These are phyloP conservation scores for Willisornis vidua DNA, from an alignment of 2,113 vertebrate genomes.

Conservation along the genomic window DNA sequence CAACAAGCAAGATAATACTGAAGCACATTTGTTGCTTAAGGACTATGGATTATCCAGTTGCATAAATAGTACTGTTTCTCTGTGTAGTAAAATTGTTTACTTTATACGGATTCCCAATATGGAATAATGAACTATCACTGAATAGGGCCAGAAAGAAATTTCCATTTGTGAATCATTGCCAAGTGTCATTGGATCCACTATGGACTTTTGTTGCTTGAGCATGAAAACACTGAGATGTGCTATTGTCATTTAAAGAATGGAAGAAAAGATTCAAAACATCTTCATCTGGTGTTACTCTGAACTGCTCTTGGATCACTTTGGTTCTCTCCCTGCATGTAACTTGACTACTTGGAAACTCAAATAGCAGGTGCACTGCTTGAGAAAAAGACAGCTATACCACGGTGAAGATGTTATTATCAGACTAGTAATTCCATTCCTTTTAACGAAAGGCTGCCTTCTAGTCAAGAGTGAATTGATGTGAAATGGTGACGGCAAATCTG, in stretches of 20 bases:
- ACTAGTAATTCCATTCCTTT: neutral
- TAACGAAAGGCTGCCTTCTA: neutral
- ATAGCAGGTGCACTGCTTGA: neutral
- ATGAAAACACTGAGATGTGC: neutral
- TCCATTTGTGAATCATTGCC: neutral
- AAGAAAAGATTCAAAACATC: neutral
- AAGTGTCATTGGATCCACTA: neutral
- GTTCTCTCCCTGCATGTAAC: neutral
- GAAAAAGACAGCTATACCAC: neutral
- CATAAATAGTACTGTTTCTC: neutral
- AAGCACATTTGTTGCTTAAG: neutral
- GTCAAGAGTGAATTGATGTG: neutral
- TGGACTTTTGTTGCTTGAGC: neutral
- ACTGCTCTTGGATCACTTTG: neutral
- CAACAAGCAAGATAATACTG: neutral
- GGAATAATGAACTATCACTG: neutral
- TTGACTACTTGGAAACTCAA: neutral
- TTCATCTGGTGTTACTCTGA: neutral
- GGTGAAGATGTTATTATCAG: neutral
- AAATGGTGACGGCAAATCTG: neutral
- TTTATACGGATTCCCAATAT: neutral
- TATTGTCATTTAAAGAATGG: neutral
- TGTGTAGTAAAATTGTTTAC: neutral
- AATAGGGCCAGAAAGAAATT: neutral
- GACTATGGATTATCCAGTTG: neutral